Conservation (phyloP, 2,797 vertebrate genomes). For the Cuniculus paca region DNA sequence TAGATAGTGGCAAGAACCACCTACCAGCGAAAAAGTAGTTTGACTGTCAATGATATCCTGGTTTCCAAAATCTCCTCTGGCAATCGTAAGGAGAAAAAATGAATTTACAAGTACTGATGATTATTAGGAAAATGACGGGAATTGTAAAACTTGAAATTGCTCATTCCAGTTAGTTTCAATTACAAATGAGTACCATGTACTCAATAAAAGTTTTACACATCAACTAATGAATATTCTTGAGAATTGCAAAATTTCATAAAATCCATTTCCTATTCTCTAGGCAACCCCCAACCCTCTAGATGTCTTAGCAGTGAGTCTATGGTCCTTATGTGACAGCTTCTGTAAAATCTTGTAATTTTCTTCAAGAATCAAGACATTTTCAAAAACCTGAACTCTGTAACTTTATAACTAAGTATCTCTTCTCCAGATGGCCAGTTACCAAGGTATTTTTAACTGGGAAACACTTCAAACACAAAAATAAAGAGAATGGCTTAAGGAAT, state of each 20-base stretch:
- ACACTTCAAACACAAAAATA: constrained; percentile 40
- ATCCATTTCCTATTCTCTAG: background rate
- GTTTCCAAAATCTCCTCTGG: constrained; percentile 11
- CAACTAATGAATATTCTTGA: constrained; percentile 59
- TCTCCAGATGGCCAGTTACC: constrained; percentile 22
- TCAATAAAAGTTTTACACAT: constrained; percentile 49
- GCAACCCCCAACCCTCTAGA: background rate
- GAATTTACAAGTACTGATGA: constrained; percentile 30
- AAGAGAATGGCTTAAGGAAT: constrained; percentile 28
- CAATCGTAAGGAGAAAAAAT: background rate
- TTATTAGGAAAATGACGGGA: constrained; percentile 49
- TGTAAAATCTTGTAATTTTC: constrained; percentile 53
- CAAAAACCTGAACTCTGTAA: constrained; percentile 13
- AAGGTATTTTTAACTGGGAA: constrained; percentile 15
- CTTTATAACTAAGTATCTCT: constrained; percentile 31
- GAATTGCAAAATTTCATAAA: constrained; percentile 34
- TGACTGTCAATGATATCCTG: background rate
- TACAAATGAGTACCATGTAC: background rate
- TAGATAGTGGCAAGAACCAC: background rate
- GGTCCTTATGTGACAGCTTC: background rate
- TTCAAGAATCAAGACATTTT: constrained; percentile 42
- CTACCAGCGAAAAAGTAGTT: background rate
- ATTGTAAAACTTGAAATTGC: constrained; percentile 46
- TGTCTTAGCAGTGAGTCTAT: background rate
- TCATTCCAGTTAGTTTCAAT: constrained; percentile 57